Evolutionary conservation across 1,140 invertebrate species (phyloP), one percentile per base, ranked within the genome.

Genomic region (Sycophila sp.): DNA sequence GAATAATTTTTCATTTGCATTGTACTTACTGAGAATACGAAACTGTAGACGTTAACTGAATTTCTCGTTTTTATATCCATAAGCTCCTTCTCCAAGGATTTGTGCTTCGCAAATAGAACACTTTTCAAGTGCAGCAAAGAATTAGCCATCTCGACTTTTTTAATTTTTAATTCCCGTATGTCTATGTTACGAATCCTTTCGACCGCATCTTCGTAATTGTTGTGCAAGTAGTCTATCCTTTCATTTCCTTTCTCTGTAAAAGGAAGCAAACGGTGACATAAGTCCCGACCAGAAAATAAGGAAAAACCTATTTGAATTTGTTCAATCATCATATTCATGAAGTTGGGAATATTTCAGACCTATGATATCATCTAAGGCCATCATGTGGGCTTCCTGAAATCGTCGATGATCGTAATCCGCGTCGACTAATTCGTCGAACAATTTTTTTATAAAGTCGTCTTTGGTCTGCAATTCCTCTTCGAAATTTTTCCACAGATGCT

Each of bases 381-480:
- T 88, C 36, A 91, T 90, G 76, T 94, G 92, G 0, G 89, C 87
- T 72, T 92, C 89, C 75, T 92, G 90, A 38, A 90, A 88, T 30
- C 88, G 81, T 10, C 86, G 86, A 74, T 94, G 93, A 81, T 94
- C 91, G 13, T 89, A 83, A 79, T 94, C 91, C 0, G 91, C 88
- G 73, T 89, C 87, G 45, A 92, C 87, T 2, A 94, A 84, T 66
- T 92, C 90, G 22, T 84, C 83, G 58, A 91, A 85, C 28, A 94
- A 81, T 24, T 87, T 88, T 7, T 86, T 77, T 45, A 94, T 91
- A 4, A 90, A 86, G 1, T 86, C 82, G 77, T 94, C 89, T 79
- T 94, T 94, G 11, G 87, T 84, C 45, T 90, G 88, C 0, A 93
- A 51, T 7, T 87, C 78, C 71, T 86, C 86, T 71, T 90, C 88